Evolutionary conservation across 2,113 vertebrate species (phyloP).

Genomic region (Rhabdornis inornatus): DNA sequence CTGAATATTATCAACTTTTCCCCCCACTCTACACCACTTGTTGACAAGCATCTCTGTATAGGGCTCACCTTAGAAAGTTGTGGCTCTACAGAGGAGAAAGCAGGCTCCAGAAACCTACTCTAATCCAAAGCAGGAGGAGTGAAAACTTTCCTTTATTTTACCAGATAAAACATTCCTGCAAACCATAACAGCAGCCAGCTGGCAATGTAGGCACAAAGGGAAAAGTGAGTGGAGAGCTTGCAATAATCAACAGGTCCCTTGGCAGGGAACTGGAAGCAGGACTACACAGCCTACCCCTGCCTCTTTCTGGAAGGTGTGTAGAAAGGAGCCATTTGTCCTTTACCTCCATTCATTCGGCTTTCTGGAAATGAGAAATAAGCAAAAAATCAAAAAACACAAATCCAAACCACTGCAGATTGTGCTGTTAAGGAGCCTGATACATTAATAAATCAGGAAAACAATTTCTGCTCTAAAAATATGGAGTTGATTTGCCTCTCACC

Average conservation of each 20-base stretch:
- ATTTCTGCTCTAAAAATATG: neutral
- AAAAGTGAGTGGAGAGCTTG: neutral
- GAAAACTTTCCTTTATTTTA: neutral
- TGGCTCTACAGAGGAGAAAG: neutral
- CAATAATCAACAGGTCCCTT: neutral
- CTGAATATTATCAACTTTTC: neutral
- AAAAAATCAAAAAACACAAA: neutral
- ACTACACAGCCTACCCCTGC: neutral
- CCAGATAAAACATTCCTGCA: neutral
- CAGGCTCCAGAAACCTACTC: neutral
- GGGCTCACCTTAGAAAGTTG: neutral
- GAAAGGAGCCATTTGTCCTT: neutral
- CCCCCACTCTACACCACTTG: accelerated
- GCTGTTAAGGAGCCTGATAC: neutral
- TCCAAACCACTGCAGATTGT: neutral
- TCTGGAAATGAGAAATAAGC: neutral
- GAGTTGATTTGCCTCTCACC: neutral
- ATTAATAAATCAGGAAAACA: neutral
- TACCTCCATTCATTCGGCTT: neutral
- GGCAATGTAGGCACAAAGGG: neutral
- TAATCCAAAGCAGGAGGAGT: neutral
- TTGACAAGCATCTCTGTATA: neutral
- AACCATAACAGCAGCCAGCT: neutral
- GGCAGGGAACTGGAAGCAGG: neutral
- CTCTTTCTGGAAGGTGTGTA: neutral